Conservation (phyloP, 2,113 vertebrate species). For the Spilogale gracilis region DNA sequence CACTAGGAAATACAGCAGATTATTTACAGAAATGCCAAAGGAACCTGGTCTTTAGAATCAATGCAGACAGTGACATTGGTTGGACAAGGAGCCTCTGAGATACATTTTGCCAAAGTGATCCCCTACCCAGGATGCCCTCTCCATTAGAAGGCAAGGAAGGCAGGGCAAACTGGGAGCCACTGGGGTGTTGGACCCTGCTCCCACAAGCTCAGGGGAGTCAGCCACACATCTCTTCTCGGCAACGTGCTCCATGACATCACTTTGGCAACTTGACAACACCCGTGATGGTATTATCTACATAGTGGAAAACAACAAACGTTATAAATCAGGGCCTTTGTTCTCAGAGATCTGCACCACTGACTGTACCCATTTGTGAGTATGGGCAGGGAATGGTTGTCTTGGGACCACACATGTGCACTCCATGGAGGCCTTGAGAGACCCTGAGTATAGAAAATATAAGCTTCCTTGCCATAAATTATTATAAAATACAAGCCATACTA, state of each 20-base stretch:
- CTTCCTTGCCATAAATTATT: not conserved
- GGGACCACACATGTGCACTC: accelerated
- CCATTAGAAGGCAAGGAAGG: not conserved
- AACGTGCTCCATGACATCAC: not conserved
- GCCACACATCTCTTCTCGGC: not conserved
- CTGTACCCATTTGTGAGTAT: not conserved
- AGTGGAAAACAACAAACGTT: not conserved
- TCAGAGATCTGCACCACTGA: not conserved
- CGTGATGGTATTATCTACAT: not conserved
- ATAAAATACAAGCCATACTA: not conserved
- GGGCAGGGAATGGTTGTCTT: accelerated
- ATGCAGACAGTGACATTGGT: not conserved
- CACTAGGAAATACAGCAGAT: not conserved
- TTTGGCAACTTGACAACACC: not conserved
- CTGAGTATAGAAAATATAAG: not conserved
- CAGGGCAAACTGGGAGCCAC: not conserved
- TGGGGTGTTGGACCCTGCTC: not conserved
- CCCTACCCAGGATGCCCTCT: not conserved
- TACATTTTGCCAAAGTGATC: not conserved
- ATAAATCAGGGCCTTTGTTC: no score
- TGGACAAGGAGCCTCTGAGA: not conserved
- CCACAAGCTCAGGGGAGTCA: not conserved
- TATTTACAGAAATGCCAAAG: not conserved
- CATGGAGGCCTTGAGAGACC: not conserved
- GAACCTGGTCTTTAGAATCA: not conserved